Conservation (phyloP, 2,888 invertebrate species). For the Nyleta sp. region DNA sequence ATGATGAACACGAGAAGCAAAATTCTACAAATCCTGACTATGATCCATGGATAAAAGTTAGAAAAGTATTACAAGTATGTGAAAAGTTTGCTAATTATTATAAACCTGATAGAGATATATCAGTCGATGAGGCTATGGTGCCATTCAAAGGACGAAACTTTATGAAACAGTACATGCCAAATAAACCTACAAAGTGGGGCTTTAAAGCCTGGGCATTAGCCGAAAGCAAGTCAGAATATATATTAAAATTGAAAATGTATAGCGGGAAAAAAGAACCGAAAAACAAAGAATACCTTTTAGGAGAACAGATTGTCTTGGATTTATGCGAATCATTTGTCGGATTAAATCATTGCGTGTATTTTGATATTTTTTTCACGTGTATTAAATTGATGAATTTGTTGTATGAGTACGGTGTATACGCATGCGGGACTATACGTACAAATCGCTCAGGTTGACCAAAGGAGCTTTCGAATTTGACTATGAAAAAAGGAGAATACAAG, state of each 20-base stretch:
- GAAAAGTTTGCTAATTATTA: constrained; percentile 28
- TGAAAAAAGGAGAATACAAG: constrained; percentile 5
- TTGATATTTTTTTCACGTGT: constrained; percentile 38
- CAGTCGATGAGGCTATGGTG: constrained; percentile 33
- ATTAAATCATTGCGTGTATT: constrained; percentile 16
- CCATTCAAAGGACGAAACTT: constrained; percentile 28
- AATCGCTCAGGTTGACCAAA: constrained; percentile 33
- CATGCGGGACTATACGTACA: constrained; percentile 27
- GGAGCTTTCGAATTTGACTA: constrained; percentile 9
- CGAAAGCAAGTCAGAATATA: constrained; percentile 2
- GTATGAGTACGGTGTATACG: constrained; percentile 11
- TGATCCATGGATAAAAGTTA: constrained; percentile 1
- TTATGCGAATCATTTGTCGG: constrained; percentile 22
- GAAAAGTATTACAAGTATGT: constrained; percentile 1
- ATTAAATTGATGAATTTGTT: constrained; percentile 10
- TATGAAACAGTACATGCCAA: constrained; percentile 45
- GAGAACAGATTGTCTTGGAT: constrained; percentile 37
- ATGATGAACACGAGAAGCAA: no score
- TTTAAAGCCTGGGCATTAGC: constrained; percentile 31
- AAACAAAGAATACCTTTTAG: constrained; percentile 14
- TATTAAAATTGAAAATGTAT: constrained; percentile 23
- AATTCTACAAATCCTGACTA: constrained; percentile 1
- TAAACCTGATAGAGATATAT: constrained; percentile 30
- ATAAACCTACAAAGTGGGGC: constrained; percentile 40
- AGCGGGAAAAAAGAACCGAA: constrained; percentile 21